These are phyloP conservation scores for Rotaria socialis DNA, from an alignment of 2,888 invertebrate genomes.

Conservation along the genomic window DNA sequence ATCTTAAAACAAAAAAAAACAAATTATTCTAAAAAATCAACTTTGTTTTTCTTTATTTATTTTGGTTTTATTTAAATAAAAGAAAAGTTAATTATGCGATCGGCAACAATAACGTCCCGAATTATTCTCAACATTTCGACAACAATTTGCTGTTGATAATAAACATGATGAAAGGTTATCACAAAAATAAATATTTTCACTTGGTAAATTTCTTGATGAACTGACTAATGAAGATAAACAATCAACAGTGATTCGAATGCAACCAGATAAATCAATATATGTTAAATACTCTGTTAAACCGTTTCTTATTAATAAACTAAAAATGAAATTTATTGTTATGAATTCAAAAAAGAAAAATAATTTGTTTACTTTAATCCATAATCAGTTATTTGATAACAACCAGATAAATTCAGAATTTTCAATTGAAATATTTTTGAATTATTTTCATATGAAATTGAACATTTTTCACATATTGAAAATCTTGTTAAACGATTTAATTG, in stretches of 20 bases:
- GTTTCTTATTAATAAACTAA: constrained; percentile 7
- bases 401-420: neutral
- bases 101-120: neutral
- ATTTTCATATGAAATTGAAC: neutral
- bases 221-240: neutral
- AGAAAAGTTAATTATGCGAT: neutral
- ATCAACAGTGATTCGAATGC: neutral
- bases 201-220: neutral
- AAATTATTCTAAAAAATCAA: no score
- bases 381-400: constrained; percentile 11
- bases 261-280: neutral
- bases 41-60: neutral
- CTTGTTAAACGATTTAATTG: neutral
- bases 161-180: neutral
- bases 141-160: neutral
- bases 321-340: neutral
- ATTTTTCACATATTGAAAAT: neutral
- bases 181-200: constrained; percentile 2
- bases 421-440: neutral
- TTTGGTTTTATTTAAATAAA: neutral
- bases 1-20: no score
- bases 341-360: neutral
- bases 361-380: neutral
- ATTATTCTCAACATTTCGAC: neutral
- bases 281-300: neutral